Conservation (phyloP, 1,140 invertebrate genomes). For the Rhopalosiphum maidis region DNA sequence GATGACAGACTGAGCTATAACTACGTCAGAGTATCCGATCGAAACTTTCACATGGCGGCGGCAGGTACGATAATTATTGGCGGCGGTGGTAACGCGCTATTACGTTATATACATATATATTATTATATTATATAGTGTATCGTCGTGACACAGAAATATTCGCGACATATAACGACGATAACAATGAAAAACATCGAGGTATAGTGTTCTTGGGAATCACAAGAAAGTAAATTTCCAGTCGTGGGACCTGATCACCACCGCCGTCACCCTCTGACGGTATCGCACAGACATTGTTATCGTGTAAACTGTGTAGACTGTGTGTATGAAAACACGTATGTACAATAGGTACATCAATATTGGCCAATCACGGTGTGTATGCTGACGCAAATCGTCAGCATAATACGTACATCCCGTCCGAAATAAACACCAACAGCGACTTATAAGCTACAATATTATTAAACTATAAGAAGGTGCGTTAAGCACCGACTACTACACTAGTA, state of each 20-base stretch:
- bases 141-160: conserved; percentile 10
- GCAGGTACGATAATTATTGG: neutral
- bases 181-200: neutral
- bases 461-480: neutral
- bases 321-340: neutral
- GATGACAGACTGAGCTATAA: neutral
- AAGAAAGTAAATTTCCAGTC: neutral
- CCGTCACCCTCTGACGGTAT: neutral
- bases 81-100: neutral
- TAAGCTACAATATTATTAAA: neutral
- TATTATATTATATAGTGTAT: neutral
- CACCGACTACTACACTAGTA: neutral
- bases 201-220: neutral
- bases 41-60: conserved; percentile 19
- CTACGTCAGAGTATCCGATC: neutral
- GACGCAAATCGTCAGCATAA: neutral
- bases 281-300: neutral
- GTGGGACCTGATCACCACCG: neutral
- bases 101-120: neutral
- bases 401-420: neutral
- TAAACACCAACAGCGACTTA: neutral
- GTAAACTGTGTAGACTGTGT: neutral
- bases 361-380: too few relatives aligned
- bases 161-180: neutral
- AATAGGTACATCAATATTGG: neutral